Base-by-base conservation (phyloP, 2,797 vertebrate genomes). In the Esox lucius region DNA sequence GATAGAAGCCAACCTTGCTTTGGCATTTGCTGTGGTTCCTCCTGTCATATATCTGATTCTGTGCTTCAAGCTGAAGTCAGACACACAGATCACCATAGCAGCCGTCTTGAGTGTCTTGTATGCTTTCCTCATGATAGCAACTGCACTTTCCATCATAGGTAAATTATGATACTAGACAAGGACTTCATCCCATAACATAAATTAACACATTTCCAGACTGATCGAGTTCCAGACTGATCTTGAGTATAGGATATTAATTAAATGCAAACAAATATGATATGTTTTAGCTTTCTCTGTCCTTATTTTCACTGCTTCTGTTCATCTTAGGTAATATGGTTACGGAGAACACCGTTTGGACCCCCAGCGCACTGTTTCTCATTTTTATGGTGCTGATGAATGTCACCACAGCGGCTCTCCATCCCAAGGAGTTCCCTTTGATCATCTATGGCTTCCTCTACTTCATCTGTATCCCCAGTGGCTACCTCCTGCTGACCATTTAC, bases 61-160 rank as follows among this genome's bases (percentile, higher is more conserved):
- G 12, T 94, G 92, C 78, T 94, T 88, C 84, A 87, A 88, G 16
- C 72, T 91, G 5, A 93, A 92, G 49, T 1, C 91, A 8, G 87
- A 91, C 76, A 90, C 83, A 49, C 93, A 93, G 82, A 91, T 94
- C 62, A 84, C 22, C 2, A 70, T 93, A 7, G 93, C 91, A 76
- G 92, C 70, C 1, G 0, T 92, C 22, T 35, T 94, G 77, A 94
- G 93, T 22, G 1, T 92, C 3, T 0, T 85, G 0, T 94, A 94
- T 19, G 88, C 90, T 1, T 87, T 94, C 71, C 83, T 94, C 28
- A 94, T 93, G 92, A 64, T 83, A 68, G 84, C 85, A 35, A 85
- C 90, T 1, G 19, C 81, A 1, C 77, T 94, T 22, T 72, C 88
- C 1, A 91, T 93, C 49, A 76, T 93, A 0, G 90, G 92, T 93